Base-by-base conservation (phyloP, 2,888 invertebrate genomes). In the Anticlea derivata region DNA sequence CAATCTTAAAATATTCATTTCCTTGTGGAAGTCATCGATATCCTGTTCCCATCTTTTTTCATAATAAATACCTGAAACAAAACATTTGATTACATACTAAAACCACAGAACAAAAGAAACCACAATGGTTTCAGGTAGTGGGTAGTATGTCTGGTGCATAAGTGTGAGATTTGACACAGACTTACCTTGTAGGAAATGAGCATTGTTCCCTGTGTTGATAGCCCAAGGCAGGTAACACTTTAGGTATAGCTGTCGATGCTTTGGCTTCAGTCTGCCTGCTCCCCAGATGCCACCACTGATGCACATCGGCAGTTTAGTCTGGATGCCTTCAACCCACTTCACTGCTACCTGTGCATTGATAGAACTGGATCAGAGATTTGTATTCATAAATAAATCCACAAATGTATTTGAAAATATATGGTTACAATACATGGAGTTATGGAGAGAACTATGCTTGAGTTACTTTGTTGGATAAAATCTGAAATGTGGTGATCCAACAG, bases 241-340 rank as follows among this genome's bases (percentile, higher is more conserved):
- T 0, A 94, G 72, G 77, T 98, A 99, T 39, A 95, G 87, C 64
- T 94, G 88, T 35, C 97, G 91, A 74, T 98, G 97, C 71, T 96
- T 97, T 46, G 97, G 95, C 66, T 94, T 94, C 7, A 99, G 91
- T 63, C 99, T 92, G 7, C 95, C 89, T 1, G 98, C 96, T 7
- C 99, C 99, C 92, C 98, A 97, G 48, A 99, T 92, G 0, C 97
- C 99, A 11, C 97, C 99, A 41, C 95, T 94, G 54, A 97, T 92
- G 75, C 99, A 99, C 99, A 99, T 99, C 0, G 99, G 99, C 17
- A 99, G 88, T 40, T 94, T 95, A 7, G 96, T 96, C 86, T 99
- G 99, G 49, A 99, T 93, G 0, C 96, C 99, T 92, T 99, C 99
- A 38, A 99, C 94, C 98, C 99, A 99, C 89, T 99, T 99, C 3